Conservation (phyloP, 2,113 vertebrate genomes). For the Saccopteryx bilineata region DNA sequence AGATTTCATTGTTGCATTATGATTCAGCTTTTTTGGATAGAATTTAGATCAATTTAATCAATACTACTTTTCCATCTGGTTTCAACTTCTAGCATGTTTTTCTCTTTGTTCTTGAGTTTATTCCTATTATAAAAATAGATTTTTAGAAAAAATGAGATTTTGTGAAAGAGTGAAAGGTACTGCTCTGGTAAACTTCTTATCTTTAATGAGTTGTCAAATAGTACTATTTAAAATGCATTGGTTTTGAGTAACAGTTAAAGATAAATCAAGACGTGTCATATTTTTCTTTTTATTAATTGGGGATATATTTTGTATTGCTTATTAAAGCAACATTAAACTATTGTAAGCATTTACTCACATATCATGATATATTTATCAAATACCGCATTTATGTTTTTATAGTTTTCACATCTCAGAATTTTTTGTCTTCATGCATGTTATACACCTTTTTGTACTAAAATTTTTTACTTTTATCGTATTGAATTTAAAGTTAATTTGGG, state of each 20-base stretch:
- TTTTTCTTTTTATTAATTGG: not conserved
- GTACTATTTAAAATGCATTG: not conserved
- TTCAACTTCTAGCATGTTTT: not conserved
- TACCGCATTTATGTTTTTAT: not conserved
- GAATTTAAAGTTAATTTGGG: not conserved
- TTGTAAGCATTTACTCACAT: not conserved
- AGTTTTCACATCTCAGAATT: not conserved
- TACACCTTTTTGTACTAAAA: not conserved
- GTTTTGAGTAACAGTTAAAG: not conserved
- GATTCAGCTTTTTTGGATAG: not conserved
- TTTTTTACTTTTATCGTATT: not conserved
- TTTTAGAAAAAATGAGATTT: not conserved
- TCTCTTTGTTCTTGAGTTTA: not conserved
- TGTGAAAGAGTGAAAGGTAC: not conserved
- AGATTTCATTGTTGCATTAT: not conserved
- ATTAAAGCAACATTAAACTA: not conserved
- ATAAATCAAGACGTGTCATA: not conserved
- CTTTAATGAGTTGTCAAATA: not conserved
- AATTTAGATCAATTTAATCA: not conserved
- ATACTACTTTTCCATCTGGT: conserved; percentile 3
- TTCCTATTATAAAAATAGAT: not conserved
- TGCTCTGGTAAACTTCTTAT: not conserved
- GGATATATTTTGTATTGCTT: not conserved
- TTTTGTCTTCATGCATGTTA: not conserved
- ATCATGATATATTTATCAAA: not conserved